Conservation (phyloP, 1,140 invertebrate genomes). For the Pseudomyrmex gracilis region DNA sequence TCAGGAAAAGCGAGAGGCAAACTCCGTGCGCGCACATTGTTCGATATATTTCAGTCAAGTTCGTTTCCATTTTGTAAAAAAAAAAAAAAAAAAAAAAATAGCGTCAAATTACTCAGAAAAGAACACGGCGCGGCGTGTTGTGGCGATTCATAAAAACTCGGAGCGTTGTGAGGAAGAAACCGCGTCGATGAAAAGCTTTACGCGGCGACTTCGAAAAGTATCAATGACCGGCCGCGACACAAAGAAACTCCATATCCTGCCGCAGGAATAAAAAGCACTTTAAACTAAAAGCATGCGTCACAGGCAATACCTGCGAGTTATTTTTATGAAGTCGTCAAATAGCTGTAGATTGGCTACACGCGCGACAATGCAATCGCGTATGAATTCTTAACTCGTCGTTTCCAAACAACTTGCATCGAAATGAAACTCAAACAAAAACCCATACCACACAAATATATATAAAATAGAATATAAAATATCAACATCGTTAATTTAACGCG, state of each 20-base stretch:
- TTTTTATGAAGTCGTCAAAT: slow-evolving; percentile 66
- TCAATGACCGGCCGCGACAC: slow-evolving; percentile 65
- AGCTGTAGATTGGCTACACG: not conserved
- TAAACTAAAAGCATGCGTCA: slow-evolving; percentile 67
- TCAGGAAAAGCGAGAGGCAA: slow-evolving; percentile 20
- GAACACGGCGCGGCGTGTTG: not conserved
- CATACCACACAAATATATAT: too few species aligned
- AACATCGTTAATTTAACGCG: too few species aligned
- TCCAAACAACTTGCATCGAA: not conserved
- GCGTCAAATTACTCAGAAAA: slow-evolving; percentile 50
- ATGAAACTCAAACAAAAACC: not conserved
- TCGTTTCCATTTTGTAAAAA: slow-evolving; percentile 13
- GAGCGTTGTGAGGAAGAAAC: not conserved
- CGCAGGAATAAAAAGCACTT: slow-evolving; percentile 70
- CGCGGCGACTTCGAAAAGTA: slow-evolving; percentile 60
- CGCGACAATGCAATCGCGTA: slow-evolving; percentile 17
- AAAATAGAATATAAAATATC: too few species aligned
- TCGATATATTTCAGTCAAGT: slow-evolving; percentile 18
- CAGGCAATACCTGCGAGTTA: slow-evolving; percentile 61
- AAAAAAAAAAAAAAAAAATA: not conserved
- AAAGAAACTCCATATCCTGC: slow-evolving; percentile 68
- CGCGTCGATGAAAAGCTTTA: slow-evolving; percentile 62
- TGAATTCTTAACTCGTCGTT: slow-evolving; percentile 27
- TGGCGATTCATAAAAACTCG: slow-evolving; percentile 43
- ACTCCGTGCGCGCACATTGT: not conserved